phyloP scores from a whole-genome alignment of 2,888 invertebrate species.

The Aproaerema taeniolella region DNA sequence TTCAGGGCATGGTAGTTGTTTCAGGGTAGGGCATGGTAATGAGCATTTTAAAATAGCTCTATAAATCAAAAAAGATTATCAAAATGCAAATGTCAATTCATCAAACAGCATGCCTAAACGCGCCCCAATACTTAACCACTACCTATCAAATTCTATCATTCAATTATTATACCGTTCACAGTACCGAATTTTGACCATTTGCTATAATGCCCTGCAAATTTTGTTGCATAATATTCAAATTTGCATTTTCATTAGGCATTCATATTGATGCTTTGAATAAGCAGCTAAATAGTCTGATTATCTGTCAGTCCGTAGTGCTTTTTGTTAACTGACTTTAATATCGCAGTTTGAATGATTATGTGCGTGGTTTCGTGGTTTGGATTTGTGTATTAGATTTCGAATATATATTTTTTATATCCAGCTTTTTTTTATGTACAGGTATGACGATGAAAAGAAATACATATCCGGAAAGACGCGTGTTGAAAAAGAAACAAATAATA shows the following conservation, averaged over 20 bases:
- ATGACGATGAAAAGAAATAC: no score
- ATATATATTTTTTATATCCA: no score
- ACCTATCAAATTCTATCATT: constrained; percentile 48
- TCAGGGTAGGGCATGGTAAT: no score
- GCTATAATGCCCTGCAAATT: constrained; percentile 37
- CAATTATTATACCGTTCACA: constrained; percentile 39
- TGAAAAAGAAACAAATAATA: no score
- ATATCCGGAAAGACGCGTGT: no score
- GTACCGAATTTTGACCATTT: constrained; percentile 31
- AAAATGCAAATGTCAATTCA: constrained; percentile 7
- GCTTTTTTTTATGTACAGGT: no score
- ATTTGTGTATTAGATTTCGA: no score
- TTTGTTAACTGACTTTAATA: constrained; percentile 25
- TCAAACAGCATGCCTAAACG: constrained; percentile 15
- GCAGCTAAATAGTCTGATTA: constrained; percentile 47
- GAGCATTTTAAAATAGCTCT: no score
- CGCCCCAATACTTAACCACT: constrained; percentile 24
- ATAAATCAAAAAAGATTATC: no score
- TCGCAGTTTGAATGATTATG: neutral
- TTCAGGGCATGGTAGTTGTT: no score
- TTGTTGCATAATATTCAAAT: constrained; percentile 58
- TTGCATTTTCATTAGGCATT: constrained; percentile 56
- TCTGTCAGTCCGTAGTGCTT: constrained; percentile 28
- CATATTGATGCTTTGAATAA: constrained; percentile 52
- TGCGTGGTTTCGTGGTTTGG: no score